Evolutionary conservation across 2,113 vertebrate species (phyloP).

Genomic region (Epinephelus cyanopodus): DNA sequence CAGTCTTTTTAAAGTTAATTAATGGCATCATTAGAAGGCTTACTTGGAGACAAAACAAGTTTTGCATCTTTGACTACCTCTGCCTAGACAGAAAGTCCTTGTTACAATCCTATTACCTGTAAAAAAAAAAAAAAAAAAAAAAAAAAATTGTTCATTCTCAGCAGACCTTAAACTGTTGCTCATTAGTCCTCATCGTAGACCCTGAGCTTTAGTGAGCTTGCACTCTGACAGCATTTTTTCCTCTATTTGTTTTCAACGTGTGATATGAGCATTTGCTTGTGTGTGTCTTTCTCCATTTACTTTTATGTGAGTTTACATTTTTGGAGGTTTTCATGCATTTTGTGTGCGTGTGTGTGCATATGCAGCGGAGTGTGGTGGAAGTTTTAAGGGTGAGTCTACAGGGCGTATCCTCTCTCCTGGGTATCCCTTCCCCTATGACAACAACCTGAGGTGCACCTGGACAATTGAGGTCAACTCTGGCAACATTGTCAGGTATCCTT

Average conservation of each 20-base stretch:
- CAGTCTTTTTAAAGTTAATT: conserved; percentile 70
- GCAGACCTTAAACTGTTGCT: conserved; percentile 19
- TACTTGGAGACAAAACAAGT: conserved; percentile 51
- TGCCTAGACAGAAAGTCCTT: conserved; percentile 38
- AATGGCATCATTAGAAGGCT: conserved; percentile 63
- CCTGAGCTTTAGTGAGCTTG: conserved; percentile 11
- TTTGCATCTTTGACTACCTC: conserved; percentile 50
- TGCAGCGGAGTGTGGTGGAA: conserved; percentile 96
- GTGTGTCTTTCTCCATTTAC: conserved; percentile 9
- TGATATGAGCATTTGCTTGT: background rate
- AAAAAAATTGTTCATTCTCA: conserved; percentile 25
- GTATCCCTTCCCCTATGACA: conserved; percentile 98
- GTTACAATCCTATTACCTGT: conserved; percentile 32
- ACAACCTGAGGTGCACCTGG: conserved; percentile 96
- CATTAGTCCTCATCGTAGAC: conserved; percentile 37
- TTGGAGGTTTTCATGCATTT: background rate
- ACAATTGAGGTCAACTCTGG: conserved; percentile 95
- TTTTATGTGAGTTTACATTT: background rate
- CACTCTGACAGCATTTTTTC: background rate
- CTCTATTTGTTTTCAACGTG: background rate
- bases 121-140: background rate
- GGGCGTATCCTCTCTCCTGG: conserved; percentile 97
- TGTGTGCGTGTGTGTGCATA: conserved; percentile 3
- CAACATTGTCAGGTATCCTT: conserved; percentile 94
- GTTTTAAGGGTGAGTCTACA: conserved; percentile 94